A percentile compares a stretch with the other conserved stretches of the same genome.
Evolutionary conservation across 2,888 invertebrate genomes (phyloP).

Genomic region (Parasteatoda lunata): DNA sequence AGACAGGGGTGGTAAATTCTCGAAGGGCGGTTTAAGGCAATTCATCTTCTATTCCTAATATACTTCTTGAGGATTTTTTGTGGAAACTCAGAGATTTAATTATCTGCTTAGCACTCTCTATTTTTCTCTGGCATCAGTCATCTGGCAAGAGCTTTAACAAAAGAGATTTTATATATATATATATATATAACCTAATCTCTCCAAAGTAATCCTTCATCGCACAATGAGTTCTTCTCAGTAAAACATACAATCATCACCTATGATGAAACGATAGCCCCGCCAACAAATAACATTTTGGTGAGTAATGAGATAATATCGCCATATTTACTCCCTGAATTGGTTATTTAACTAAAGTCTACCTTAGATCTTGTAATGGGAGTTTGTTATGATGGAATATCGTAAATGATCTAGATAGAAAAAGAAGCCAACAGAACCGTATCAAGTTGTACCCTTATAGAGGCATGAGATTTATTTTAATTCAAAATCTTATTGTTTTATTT

Average conservation of each 20-base stretch:
- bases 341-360: neutral
- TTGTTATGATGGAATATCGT: too few species aligned
- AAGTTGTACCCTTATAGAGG: too few species aligned
- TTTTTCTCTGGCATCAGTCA: slow-evolving; percentile 44
- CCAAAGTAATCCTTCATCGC: neutral
- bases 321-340: slow-evolving; percentile 52
- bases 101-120: slow-evolving; percentile 50
- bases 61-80: slow-evolving; percentile 27
- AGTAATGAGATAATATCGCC: slow-evolving; percentile 54
- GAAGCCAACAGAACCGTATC: too few species aligned
- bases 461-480: too few species aligned
- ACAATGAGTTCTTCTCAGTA: slow-evolving; percentile 3
- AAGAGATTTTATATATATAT: slow-evolving; percentile 11
- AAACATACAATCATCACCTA: slow-evolving; percentile 39
- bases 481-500: too few species aligned
- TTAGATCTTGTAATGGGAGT: too few species aligned
- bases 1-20: neutral
- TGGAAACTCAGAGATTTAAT: slow-evolving; percentile 59
- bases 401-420: too few species aligned
- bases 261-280: neutral
- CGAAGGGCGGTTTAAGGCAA: slow-evolving; percentile 17
- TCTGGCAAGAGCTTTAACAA: slow-evolving; percentile 6
- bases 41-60: slow-evolving; percentile 43
- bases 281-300: neutral
- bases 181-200: neutral